These are phyloP conservation scores for Caerostris extrusa DNA, from an alignment of 1,140 invertebrate species.

Conservation along the genomic window DNA sequence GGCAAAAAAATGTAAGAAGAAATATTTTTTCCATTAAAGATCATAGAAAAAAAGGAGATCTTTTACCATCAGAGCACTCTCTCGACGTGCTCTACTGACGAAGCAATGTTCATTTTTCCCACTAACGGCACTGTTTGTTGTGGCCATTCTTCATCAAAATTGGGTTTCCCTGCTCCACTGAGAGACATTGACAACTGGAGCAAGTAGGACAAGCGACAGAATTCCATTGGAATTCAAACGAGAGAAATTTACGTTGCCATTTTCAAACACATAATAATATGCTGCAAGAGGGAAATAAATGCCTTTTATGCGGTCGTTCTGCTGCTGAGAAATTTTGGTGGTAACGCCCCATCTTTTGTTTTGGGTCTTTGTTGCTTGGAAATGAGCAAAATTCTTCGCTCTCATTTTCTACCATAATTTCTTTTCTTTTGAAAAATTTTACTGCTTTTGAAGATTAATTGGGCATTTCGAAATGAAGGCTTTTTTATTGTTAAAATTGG, in stretches of 20 bases:
- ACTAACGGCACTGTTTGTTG: neutral
- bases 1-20: neutral
- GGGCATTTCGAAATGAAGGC: constrained; percentile 20
- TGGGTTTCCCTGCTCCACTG: constrained; percentile 21
- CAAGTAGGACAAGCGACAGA: neutral
- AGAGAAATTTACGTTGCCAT: constrained; percentile 37
- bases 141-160: neutral
- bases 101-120: constrained; percentile 27
- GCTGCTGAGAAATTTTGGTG: neutral
- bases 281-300: neutral
- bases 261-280: constrained; percentile 27
- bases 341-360: constrained; percentile 21
- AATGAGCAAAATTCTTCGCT: constrained; percentile 35
- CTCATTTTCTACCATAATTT: constrained; percentile 16
- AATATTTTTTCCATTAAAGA: constrained; percentile 5
- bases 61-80: neutral
- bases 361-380: neutral
- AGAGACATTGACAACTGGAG: neutral
- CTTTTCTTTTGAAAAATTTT: neutral
- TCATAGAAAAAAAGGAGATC: neutral
- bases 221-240: neutral
- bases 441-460: constrained; percentile 1
- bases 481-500: neutral
- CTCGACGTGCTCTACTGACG: neutral
- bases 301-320: neutral